Evolutionary conservation across 2,113 vertebrate species (phyloP).

Genomic region (Corythoichthys intestinalis): DNA sequence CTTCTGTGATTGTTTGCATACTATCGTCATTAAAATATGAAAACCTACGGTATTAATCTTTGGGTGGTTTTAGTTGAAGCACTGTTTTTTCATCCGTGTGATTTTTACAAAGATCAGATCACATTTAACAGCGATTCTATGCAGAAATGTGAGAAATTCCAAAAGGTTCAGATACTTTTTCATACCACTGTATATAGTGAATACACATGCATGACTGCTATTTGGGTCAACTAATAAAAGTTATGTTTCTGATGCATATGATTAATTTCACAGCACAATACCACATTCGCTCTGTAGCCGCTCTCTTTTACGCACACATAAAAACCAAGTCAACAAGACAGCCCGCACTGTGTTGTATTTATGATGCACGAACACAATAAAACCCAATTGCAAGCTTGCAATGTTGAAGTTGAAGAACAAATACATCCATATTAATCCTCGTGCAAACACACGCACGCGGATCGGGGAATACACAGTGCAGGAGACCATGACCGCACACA

Average conservation of each 20-base stretch:
- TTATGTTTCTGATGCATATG: background rate
- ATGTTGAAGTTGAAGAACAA: conserved; percentile 21
- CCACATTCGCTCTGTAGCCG: background rate
- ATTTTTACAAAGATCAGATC: no score
- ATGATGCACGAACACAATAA: conserved; percentile 47
- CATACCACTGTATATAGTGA: background rate
- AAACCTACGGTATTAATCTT: no score
- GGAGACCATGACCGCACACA: conserved; percentile 17
- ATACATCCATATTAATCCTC: conserved; percentile 7
- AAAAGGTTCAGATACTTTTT: no score
- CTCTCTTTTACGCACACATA: background rate
- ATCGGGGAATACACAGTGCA: conserved; percentile 14
- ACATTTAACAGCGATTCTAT: no score
- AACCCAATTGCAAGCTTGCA: conserved; percentile 11
- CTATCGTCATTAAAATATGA: no score
- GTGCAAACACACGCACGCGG: conserved; percentile 25
- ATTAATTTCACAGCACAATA: background rate
- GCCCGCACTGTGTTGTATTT: conserved; percentile 15
- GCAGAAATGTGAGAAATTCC: no score
- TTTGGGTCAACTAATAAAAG: background rate
- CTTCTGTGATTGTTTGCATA: no score
- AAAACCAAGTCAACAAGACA: conserved; percentile 6
- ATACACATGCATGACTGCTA: background rate
- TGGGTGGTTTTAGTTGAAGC: no score
- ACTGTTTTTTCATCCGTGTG: no score